Percentiles rank a stretch among this genome's conserved stretches.
phyloP scores from a whole-genome alignment of 2,113 vertebrate genomes.

The Origma solitaria region DNA sequence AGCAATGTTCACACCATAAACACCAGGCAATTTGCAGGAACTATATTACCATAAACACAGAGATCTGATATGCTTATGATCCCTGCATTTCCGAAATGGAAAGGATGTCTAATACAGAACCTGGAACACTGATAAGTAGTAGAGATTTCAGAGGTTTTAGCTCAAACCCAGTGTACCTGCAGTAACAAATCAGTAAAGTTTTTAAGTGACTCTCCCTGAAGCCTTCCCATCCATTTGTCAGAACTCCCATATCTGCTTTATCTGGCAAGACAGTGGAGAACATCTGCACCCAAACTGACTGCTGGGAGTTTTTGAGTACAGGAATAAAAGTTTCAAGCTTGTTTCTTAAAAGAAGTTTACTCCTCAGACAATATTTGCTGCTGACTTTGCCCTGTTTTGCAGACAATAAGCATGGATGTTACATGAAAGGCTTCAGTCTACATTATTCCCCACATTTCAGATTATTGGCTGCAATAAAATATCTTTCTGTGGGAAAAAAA shows the following conservation, averaged over 20 bases:
- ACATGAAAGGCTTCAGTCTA: background rate
- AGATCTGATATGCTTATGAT: background rate
- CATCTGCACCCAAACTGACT: background rate
- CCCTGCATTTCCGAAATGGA: background rate
- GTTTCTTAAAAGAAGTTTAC: background rate
- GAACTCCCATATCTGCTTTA: background rate
- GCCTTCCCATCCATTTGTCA: background rate
- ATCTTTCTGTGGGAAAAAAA: background rate
- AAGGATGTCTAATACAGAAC: background rate
- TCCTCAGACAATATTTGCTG: background rate
- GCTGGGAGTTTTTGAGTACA: background rate
- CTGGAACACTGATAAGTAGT: background rate
- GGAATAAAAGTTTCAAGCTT: background rate
- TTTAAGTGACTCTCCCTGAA: background rate
- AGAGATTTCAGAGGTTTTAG: background rate
- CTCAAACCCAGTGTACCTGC: background rate
- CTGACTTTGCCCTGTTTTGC: background rate
- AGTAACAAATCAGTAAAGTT: background rate
- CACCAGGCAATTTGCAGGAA: background rate
- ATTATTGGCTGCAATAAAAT: background rate
- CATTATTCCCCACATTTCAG: background rate
- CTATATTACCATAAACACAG: background rate
- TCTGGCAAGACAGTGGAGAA: background rate
- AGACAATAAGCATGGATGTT: background rate
- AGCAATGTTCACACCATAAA: background rate